Evolutionary conservation across 2,113 vertebrate species (phyloP), one percentile per base, ranked within the genome.

Genomic region (Sylvilagus bachmani): DNA sequence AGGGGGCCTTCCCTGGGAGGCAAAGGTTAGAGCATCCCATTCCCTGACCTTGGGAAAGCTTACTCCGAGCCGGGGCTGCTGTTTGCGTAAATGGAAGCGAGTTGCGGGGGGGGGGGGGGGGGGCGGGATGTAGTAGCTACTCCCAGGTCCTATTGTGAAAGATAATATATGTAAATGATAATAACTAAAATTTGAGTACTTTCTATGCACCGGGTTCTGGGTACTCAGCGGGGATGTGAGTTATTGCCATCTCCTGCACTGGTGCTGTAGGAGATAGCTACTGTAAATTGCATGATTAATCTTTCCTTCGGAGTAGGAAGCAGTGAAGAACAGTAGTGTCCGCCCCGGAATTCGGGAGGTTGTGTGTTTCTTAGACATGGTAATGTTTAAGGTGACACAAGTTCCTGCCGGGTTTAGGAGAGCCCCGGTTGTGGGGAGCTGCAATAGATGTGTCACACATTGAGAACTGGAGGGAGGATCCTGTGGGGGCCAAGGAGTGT

Each of bases 21-120:
- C 27, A 33, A 55, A 21, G 71, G 70, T 44, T 84, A 10, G 33
- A 85, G 67, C 88, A 61, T 93, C 85, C 2, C 62, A 12, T 38
- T 24, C 16, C 64, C 96, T 97, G 97, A 97, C 96, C 96, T 97
- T 97, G 97, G 96, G 89, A 74, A 95, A 62, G 95, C 96, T 51
- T 66, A 44, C 96, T 67, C 22, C 0, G 1, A 90, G 49, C 75
- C 81, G 29, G 8, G 92, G 33, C 83, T 62, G 44, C 84, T 75
- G 88, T 66, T 91, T 78, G 70, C 44, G 69, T 85, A 82, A 94
- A 90, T 36, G 80, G 86, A 22, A 64, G 27, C 44, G 44, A 44
- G 19, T n/a, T 62, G 19, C 38, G 10, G 61, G 12, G 29, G 74
- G 27, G 9, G 24, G 61, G 24, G 70, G 49, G 82, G 29, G 31